phyloP scores from a whole-genome alignment of 2,113 vertebrate genomes.

The Lasiurus borealis region DNA sequence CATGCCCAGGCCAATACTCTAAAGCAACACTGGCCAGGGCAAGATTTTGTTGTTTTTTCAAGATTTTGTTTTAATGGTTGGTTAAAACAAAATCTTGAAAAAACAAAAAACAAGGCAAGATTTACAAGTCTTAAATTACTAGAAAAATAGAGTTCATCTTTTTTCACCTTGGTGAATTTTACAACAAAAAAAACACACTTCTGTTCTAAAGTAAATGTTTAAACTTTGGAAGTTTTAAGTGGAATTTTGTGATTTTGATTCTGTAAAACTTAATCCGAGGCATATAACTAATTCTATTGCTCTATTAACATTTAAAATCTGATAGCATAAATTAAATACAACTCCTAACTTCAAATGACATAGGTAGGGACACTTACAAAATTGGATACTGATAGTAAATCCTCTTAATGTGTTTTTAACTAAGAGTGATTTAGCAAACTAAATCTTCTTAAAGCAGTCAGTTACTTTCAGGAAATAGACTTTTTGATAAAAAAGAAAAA shows the following conservation, averaged over 20 bases:
- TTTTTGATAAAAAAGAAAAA: constrained; percentile 16
- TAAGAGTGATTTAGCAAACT: constrained; percentile 18
- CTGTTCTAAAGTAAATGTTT: constrained; percentile 18
- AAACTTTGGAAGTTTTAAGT: neutral
- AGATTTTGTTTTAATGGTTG: constrained; percentile 17
- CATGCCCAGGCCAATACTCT: too few relatives aligned
- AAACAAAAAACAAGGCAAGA: too few relatives aligned
- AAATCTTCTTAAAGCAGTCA: constrained; percentile 34
- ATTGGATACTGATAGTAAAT: neutral
- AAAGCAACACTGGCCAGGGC: too few relatives aligned
- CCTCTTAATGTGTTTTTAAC: constrained; percentile 36
- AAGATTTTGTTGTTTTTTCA: neutral
- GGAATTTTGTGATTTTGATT: constrained; percentile 1
- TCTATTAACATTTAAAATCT: neutral
- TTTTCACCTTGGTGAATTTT: constrained; percentile 24
- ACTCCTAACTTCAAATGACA: neutral
- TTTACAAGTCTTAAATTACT: constrained; percentile 31
- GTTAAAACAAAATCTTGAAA: too few relatives aligned
- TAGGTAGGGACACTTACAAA: neutral
- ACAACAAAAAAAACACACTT: neutral
- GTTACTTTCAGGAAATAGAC: constrained; percentile 33
- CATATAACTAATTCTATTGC: neutral
- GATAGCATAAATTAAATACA: neutral
- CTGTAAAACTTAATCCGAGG: constrained; percentile 33
- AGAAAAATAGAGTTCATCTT: constrained; percentile 22